Evolutionary conservation across 2,888 invertebrate species (phyloP).

Genomic region (Coenonympha glycerion): DNA sequence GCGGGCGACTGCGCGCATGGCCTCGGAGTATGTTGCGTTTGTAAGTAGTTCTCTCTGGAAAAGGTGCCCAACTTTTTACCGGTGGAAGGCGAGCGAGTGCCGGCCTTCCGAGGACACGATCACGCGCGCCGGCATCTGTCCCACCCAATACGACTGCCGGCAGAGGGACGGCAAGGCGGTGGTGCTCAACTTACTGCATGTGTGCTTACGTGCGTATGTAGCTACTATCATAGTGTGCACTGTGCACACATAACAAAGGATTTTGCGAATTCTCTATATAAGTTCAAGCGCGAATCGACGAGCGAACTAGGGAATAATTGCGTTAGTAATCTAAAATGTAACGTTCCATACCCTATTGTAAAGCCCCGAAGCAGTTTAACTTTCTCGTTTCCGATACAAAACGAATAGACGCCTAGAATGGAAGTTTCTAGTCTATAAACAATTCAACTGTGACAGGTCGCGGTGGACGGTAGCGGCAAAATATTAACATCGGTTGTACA

Average conservation of each 20-base stretch:
- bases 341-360: neutral
- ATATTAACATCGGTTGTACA: too few species aligned
- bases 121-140: conserved; percentile 83
- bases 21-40: conserved; percentile 90
- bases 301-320: neutral
- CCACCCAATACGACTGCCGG: conserved; percentile 89
- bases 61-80: conserved; percentile 88
- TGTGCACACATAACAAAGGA: too few species aligned
- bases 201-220: too few species aligned
- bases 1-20: conserved; percentile 88
- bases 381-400: neutral
- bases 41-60: conserved; percentile 77
- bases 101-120: conserved; percentile 81
- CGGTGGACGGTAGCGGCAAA: neutral
- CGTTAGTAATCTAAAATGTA: neutral
- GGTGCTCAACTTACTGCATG: too few species aligned
- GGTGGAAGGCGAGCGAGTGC: conserved; percentile 86
- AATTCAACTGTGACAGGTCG: neutral
- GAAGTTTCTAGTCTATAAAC: neutral
- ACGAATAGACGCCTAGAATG: neutral
- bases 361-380: neutral
- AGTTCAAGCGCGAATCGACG: too few species aligned
- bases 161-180: conserved; percentile 80
- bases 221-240: too few species aligned
- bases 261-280: too few species aligned